A percentile compares a stretch with the other conserved stretches of the same genome.
These are phyloP conservation scores for Scaeva pyrastri DNA, from an alignment of 2,888 invertebrate species.

Conservation along the genomic window DNA sequence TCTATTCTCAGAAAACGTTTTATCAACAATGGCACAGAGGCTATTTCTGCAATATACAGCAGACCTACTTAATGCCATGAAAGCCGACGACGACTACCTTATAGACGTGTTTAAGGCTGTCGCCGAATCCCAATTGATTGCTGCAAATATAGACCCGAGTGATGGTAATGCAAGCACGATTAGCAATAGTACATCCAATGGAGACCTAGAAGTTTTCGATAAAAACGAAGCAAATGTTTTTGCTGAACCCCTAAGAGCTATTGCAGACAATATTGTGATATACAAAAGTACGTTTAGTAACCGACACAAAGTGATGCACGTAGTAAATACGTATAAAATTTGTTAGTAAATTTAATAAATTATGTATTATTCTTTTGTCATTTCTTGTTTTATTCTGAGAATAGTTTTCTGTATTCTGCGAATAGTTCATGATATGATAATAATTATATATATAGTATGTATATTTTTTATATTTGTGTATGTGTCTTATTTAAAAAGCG, in stretches of 20 bases:
- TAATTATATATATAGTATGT: conserved; percentile 16
- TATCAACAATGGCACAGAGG: conserved; percentile 79
- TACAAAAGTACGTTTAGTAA: conserved; percentile 77
- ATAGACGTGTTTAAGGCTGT: conserved; percentile 79
- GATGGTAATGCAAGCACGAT: conserved; percentile 57
- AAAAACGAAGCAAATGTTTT: conserved; percentile 81
- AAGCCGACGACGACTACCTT: conserved; percentile 77
- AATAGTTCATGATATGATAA: conserved; percentile 17
- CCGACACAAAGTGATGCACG: conserved; percentile 76
- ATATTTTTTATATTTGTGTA: conserved; percentile 30
- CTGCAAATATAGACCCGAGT: conserved; percentile 71
- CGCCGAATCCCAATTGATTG: conserved; percentile 70
- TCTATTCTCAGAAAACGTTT: conserved; percentile 72
- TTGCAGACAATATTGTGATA: conserved; percentile 77
- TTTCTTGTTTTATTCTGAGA: conserved; percentile 23
- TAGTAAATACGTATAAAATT: conserved; percentile 75
- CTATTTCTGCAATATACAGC: conserved; percentile 78
- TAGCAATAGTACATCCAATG: conserved; percentile 34
- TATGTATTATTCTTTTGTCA: neutral
- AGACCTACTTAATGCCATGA: conserved; percentile 72
- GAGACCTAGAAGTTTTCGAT: conserved; percentile 80
- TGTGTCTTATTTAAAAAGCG: conserved; percentile 13
- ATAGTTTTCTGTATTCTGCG: conserved; percentile 26
- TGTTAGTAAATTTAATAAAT: conserved; percentile 25
- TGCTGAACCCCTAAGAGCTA: conserved; percentile 80